Evolutionary conservation across 2,797 vertebrate genomes (phyloP), one percentile per base, ranked within the genome.

Genomic region (Lutjanus campechanus): DNA sequence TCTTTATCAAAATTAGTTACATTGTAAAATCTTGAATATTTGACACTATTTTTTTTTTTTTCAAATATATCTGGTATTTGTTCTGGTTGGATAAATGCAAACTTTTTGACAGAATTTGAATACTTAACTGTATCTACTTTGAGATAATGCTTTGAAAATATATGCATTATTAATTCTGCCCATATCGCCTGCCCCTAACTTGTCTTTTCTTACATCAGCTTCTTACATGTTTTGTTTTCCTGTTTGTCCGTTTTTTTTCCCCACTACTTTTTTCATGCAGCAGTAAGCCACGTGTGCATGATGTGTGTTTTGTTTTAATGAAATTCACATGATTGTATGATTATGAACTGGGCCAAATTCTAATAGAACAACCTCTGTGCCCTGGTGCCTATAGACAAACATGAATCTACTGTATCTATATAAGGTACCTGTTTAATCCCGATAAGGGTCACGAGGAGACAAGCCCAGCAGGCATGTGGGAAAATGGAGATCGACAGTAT

Each of bases 241-340:
- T 55, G 11, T 69, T 77, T 16, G 16, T 76, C 29, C 15, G 13
- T 17, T 69, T 40, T 84, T 5, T 67, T 17, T 69, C 40, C 29
- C 46, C 19, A 69, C 12, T 46, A 20, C 10, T 44, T 17, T 70
- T 11, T n/a, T 79, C 3, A 59, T 61, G 16, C 40, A 63, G 15
- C 49, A 29, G 11, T 22, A 66, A 73, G 15, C 69, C 69, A 17
- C 64, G 54, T 76, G n/a, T 84, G 77, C 65, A 73, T 62, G 71
- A 67, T 40, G 7, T 60, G 0, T 61, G 41, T 69, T 11, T 72
- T 59, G 15, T 65, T 69, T 59, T 19, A 67, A 54, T 83, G 20
- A 11, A 75, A 74, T 80, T 51, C 22, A 65, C 10, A 74, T 51
- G 1, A 40, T 51, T 55, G 8, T 20, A 20, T 56, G 2, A 78